Base-by-base conservation (phyloP, 2,888 invertebrate genomes). In the Dicyrtoma fusca region DNA sequence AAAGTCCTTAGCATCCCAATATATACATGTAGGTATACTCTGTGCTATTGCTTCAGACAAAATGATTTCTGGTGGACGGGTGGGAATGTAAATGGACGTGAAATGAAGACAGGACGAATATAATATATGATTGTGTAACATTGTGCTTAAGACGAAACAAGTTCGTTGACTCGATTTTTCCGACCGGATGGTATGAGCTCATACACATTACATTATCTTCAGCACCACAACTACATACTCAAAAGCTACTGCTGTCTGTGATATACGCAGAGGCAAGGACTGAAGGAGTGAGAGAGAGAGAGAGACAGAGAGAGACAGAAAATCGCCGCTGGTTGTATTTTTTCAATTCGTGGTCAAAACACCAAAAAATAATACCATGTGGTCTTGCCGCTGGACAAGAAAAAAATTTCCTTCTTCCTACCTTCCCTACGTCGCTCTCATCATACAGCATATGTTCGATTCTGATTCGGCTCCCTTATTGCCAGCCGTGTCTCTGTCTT, bases 351-450 rank as follows among this genome's bases (percentile, higher is more conserved):
- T 66, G 66, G 66, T 66, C 66, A 66, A 66, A 66, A 53, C 34
- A 66, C 66, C 34, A 49, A 49, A 64, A 64, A 47, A 47, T 19
- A 14, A 55, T 21, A 63, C 49, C 47, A 64, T 64, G 44, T 68
- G 68, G 68, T 57, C 68, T 68, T 68, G 68, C 68, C 68, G 68
- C 68, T 68, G 68, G 68, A 68, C 68, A 68, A 55, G 26, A 25
- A 59, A 57, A 44, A 42, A 59, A 55, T 68, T 57, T 59, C 57
- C 47, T 57, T 44, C 21, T 19, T 13, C 17, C 23, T 13, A 17
- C 26, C n/a, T 65, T 19, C 26, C 34, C n/a, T n/a, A n/a, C n/a
- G n/a, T n/a, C n/a, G 34, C 8, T 34, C 34, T 5, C 34, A 34
- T 34, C 34, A 34, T 34, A 34, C 34, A 34, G 34, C 34, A 34